Base-by-base conservation (phyloP, 2,113 vertebrate species). In the Chaetodon trifascialis region DNA sequence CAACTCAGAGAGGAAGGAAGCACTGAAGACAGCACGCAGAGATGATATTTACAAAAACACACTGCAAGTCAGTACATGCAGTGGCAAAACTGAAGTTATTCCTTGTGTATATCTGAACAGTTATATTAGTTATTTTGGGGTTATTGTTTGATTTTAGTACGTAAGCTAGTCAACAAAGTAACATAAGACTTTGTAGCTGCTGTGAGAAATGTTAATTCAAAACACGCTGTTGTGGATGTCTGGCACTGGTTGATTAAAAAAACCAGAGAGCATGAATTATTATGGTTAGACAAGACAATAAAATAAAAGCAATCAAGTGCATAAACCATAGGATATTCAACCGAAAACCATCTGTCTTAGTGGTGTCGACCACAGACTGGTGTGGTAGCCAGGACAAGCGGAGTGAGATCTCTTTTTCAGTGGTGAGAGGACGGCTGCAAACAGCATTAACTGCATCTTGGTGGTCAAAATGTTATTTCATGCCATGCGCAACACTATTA, bases 221-320 rank as follows among this genome's bases (percentile, higher is more conserved):
- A 76, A 25, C 66, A 38, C 10, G 55, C 25, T 19, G 10, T 25
- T 65, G 47, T 17, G 16, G 12, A 23, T 30, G 51, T 40, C 55
- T 30, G 69, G 19, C 52, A 15, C 51, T 11, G 42, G 21, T 38
- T 79, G 42, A 44, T 44, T 10, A 15, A 34, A 34, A 56, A 72
- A 23, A 80, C 3, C 17, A 25, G 23, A 34, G 19, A 23, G 9
- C 3, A 14, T 23, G 6, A 76, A 73, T 69, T 15, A 70, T 25
- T 9, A 17, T 59, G 47, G 38, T 67, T 70, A 30, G 9, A 76
- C 16, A 55, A 36, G 14, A 56, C 11, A 21, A 73, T 62, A 77
- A 80, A 58, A 52, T 74, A 54, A 30, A 52, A 44, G 56, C 36
- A 59, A 51, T 42, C n/a, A 19, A 51, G 47, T 38, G 44, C 17